Percentiles rank a stretch among this genome's conserved stretches.
Evolutionary conservation across 1,140 invertebrate species (phyloP).

Genomic region (Ceratosolen fusciceps): DNA sequence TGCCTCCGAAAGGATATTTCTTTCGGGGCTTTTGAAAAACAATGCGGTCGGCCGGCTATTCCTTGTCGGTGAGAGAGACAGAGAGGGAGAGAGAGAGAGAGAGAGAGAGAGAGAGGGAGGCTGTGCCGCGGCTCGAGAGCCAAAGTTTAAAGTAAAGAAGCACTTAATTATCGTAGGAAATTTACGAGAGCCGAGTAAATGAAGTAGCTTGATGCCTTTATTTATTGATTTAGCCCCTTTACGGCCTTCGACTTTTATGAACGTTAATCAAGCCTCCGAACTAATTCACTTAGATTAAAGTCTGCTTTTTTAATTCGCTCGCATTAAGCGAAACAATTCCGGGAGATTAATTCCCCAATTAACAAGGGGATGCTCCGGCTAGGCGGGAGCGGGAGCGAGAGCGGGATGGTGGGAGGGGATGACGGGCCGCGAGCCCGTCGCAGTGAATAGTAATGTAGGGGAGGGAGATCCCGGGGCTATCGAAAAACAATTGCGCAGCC

Average conservation of each 20-base stretch:
- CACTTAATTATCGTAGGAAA: not conserved
- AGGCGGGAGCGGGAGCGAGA: too few relatives aligned
- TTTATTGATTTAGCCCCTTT: not conserved
- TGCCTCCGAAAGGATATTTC: too few relatives aligned
- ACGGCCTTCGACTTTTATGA: not conserved
- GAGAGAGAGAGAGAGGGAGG: conserved; percentile 3
- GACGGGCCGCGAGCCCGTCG: too few relatives aligned
- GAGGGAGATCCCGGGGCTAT: not conserved
- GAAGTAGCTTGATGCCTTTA: not conserved
- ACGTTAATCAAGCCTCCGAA: not conserved
- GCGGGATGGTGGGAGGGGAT: too few relatives aligned
- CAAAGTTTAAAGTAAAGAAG: not conserved
- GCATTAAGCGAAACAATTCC: not conserved
- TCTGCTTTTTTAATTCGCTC: not conserved
- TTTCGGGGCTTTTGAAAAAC: too few relatives aligned
- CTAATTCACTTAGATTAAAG: not conserved
- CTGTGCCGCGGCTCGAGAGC: too few relatives aligned
- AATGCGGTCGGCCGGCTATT: too few relatives aligned
- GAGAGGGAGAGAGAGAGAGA: not conserved
- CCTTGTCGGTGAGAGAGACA: not conserved
- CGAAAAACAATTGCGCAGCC: not conserved
- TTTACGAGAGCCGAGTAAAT: not conserved
- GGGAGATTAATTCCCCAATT: not conserved
- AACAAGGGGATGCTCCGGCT: not conserved
- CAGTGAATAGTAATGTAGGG: not conserved